Conservation (phyloP, 1,140 invertebrate species). For the Macrobrachium nipponense region DNA sequence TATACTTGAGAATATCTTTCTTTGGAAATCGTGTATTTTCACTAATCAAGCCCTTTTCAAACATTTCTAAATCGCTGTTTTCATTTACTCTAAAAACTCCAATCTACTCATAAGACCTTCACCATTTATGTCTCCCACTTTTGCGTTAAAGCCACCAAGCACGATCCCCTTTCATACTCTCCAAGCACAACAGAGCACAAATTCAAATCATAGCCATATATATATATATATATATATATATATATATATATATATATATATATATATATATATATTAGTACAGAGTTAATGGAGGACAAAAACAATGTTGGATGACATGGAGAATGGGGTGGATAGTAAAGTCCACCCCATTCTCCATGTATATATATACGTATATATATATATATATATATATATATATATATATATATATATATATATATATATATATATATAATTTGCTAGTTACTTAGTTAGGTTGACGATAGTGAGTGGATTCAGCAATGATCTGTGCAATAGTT, state of each 20-base stretch:
- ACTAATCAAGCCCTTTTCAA: not conserved
- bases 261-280: slow-evolving; percentile 4
- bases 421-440: slow-evolving; percentile 20
- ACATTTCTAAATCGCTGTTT: not conserved
- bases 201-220: not conserved
- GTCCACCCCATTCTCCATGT: too few species aligned
- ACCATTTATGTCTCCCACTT: too few species aligned
- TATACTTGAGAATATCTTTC: not conserved
- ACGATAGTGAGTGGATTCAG: too few species aligned
- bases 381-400: not conserved
- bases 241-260: not conserved
- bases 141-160: too few species aligned
- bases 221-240: not conserved
- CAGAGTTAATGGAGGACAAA: too few species aligned
- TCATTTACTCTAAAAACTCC: too few species aligned
- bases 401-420: not conserved
- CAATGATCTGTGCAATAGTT: too few species aligned
- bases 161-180: too few species aligned
- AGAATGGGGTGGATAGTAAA: too few species aligned
- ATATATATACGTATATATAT: not conserved
- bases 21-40: not conserved
- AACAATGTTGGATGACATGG: too few species aligned
- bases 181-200: too few species aligned
- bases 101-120: too few species aligned
- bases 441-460: not conserved